Evolutionary conservation across 2,797 vertebrate species (phyloP).

Genomic region (Crotalus adamanteus): DNA sequence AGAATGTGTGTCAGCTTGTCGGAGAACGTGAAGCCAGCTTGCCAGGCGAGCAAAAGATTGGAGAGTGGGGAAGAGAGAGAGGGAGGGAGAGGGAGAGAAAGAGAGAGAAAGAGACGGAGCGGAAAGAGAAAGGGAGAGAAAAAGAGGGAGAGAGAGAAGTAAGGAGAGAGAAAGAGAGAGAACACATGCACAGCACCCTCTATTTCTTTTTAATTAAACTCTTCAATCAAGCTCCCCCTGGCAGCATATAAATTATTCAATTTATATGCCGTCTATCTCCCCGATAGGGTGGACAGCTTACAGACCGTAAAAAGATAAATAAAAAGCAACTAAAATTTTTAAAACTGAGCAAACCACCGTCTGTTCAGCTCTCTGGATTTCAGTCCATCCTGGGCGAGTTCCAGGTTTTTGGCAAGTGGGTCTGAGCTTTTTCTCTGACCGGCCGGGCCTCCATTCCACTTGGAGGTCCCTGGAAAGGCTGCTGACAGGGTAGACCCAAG

Average conservation of each 20-base stretch:
- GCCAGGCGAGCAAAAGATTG: too few species aligned
- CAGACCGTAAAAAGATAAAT: not conserved
- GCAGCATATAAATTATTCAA: too few species aligned
- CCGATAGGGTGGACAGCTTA: not conserved
- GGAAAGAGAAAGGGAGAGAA: too few species aligned
- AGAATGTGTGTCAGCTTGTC: too few species aligned
- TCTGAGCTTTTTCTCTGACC: not conserved
- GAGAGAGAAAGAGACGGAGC: too few species aligned
- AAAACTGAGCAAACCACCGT: not conserved
- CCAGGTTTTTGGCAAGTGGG: not conserved
- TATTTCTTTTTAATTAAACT: too few species aligned
- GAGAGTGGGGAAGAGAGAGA: rapidly evolving
- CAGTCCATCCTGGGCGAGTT: not conserved
- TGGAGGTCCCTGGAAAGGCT: not conserved
- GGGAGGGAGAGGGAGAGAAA: too few species aligned
- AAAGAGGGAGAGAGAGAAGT: too few species aligned
- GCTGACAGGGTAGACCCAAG: not conserved
- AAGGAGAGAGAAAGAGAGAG: too few species aligned
- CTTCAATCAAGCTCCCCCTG: too few species aligned
- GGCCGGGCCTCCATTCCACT: not conserved
- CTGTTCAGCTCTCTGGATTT: not conserved
- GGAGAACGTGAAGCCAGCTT: too few species aligned
- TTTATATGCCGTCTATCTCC: not conserved
- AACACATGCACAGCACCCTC: too few species aligned
- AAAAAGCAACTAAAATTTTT: not conserved